Percentiles rank a stretch among this genome's conserved stretches.
phyloP scores from a whole-genome alignment of 2,113 vertebrate species.

The Taxidea taxus region DNA sequence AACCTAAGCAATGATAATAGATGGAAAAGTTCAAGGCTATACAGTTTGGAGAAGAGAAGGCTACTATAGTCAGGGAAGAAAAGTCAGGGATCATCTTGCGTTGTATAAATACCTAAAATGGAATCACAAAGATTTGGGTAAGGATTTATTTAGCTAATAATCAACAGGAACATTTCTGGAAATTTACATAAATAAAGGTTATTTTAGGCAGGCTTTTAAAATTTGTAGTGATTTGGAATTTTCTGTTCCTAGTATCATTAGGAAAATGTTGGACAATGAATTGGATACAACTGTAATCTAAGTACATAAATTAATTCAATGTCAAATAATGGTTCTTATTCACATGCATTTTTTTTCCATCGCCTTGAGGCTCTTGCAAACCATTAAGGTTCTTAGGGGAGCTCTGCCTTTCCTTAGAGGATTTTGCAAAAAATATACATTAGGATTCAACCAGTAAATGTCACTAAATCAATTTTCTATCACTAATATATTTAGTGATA shows the following conservation, averaged over 20 bases:
- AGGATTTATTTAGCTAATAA: slow-evolving; percentile 78
- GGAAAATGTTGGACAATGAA: slow-evolving; percentile 46
- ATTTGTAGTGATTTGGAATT: slow-evolving; percentile 47
- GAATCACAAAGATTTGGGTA: slow-evolving; percentile 79
- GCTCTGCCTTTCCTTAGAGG: background rate
- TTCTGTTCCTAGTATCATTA: slow-evolving; percentile 33
- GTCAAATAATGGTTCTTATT: background rate
- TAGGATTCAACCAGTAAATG: background rate
- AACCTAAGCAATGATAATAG: slow-evolving; percentile 66
- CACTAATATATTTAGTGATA: background rate
- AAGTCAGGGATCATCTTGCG: slow-evolving; percentile 75
- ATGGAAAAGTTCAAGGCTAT: slow-evolving; percentile 71
- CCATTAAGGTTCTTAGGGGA: background rate
- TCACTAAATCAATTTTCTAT: background rate
- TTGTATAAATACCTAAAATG: slow-evolving; percentile 79
- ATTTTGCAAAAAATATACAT: background rate
- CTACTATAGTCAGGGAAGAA: slow-evolving; percentile 74
- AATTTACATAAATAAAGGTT: slow-evolving; percentile 53
- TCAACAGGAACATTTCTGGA: slow-evolving; percentile 76
- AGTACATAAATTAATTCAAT: background rate
- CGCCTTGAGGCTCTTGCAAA: background rate
- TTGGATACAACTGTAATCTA: background rate
- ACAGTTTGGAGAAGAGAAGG: slow-evolving; percentile 78
- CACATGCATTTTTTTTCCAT: background rate
- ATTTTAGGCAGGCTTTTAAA: slow-evolving; percentile 67